phyloP scores from a whole-genome alignment of 2,113 vertebrate species.

The Pagrus major region DNA sequence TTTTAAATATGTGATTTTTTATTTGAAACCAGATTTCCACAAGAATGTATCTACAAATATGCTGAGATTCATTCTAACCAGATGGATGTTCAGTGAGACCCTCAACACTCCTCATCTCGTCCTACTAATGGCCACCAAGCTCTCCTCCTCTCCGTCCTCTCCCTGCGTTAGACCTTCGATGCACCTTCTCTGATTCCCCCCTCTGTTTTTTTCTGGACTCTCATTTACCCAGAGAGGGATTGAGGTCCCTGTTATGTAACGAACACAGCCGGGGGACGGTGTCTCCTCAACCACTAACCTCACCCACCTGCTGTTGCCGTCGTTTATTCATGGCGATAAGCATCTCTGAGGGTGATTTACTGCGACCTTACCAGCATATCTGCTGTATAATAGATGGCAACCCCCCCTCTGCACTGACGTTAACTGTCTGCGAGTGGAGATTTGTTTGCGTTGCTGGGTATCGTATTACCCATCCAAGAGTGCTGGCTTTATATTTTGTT shows the following conservation, averaged over 20 bases:
- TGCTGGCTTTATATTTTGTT: constrained; percentile 38
- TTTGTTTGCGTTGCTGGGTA: constrained; percentile 51
- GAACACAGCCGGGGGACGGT: constrained; percentile 51
- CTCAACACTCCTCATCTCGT: constrained; percentile 12
- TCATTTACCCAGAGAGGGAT: constrained; percentile 54
- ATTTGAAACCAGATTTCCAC: background rate
- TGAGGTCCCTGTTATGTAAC: constrained; percentile 70
- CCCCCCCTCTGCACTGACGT: constrained; percentile 29
- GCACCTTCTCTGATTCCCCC: constrained; percentile 42
- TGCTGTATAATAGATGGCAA: constrained; percentile 62
- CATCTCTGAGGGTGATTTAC: constrained; percentile 76
- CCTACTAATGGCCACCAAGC: background rate
- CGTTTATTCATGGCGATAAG: constrained; percentile 72
- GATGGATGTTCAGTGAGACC: constrained; percentile 1
- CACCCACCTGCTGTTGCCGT: constrained; percentile 61
- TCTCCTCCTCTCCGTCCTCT: constrained; percentile 14
- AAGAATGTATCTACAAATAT: background rate
- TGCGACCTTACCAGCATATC: constrained; percentile 61
- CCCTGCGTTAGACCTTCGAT: constrained; percentile 31
- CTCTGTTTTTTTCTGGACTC: constrained; percentile 34
- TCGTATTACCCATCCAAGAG: constrained; percentile 37
- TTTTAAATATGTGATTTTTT: background rate
- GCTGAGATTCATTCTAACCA: background rate
- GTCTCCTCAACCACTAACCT: constrained; percentile 64
- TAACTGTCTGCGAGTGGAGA: constrained; percentile 47